Conservation (phyloP, 2,888 invertebrate genomes). For the Odontothrips loti region DNA sequence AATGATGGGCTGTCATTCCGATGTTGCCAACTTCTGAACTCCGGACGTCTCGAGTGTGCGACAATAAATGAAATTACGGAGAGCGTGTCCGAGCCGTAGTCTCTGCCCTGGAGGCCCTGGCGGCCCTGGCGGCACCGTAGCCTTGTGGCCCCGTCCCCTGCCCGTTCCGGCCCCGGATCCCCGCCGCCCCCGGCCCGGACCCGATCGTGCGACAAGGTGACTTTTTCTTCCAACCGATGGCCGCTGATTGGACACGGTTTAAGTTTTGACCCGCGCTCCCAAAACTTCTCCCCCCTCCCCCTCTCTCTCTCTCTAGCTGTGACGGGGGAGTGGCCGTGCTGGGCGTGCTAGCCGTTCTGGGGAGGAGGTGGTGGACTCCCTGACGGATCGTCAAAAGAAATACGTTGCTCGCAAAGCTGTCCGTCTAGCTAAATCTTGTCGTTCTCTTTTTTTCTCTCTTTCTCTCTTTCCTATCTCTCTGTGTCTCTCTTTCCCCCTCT, state of each 20-base stretch:
- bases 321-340: not conserved
- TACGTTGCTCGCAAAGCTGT: slow-evolving; percentile 15
- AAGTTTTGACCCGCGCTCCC: slow-evolving; percentile 13
- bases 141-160: too few relatives aligned
- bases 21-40: not conserved
- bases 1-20: not conserved
- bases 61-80: slow-evolving; percentile 14
- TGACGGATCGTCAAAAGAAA: slow-evolving; percentile 25
- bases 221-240: slow-evolving; percentile 11
- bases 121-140: too few relatives aligned
- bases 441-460: not conserved
- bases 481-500: not conserved
- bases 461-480: not conserved
- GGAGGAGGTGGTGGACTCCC: not conserved
- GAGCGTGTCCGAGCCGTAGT: too few relatives aligned
- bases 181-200: not conserved
- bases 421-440: slow-evolving; percentile 26
- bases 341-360: not conserved
- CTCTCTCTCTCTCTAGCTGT: not conserved
- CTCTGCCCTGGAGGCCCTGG: too few relatives aligned
- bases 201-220: not conserved
- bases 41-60: not conserved
- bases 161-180: too few relatives aligned
- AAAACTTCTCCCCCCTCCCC: not conserved
- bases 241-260: slow-evolving; percentile 16